A percentile compares a stretch with the other conserved stretches of the same genome.
Evolutionary conservation across 2,888 invertebrate genomes (phyloP).

Genomic region (Mamestra brassicae): DNA sequence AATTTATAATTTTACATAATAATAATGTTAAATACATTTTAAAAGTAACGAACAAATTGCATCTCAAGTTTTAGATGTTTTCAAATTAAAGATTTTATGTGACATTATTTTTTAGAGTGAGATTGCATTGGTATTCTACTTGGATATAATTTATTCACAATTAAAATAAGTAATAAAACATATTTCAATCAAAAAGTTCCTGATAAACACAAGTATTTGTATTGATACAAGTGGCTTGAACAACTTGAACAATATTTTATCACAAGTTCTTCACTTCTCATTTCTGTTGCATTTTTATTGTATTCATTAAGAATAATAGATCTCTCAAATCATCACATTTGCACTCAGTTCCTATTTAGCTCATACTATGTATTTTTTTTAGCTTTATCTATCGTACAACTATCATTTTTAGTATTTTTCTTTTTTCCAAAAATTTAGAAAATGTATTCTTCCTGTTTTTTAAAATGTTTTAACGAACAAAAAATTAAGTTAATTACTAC

Average conservation of each 20-base stretch:
- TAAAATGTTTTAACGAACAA: conserved; percentile 69
- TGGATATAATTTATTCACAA: conserved; percentile 59
- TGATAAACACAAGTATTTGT: conserved; percentile 65
- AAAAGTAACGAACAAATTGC: conserved; percentile 22
- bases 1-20: conserved; percentile 9
- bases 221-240: conserved; percentile 60
- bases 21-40: background rate
- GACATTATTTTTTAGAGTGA: conserved; percentile 45
- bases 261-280: conserved; percentile 65
- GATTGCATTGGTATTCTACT: conserved; percentile 53
- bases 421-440: conserved; percentile 71
- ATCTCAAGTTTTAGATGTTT: conserved; percentile 16
- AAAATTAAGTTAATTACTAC: conserved; percentile 72
- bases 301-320: conserved; percentile 84
- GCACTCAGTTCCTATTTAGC: conserved; percentile 91
- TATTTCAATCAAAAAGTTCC: conserved; percentile 70
- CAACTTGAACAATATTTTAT: conserved; percentile 46
- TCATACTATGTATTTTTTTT: conserved; percentile 83
- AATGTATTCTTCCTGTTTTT: conserved; percentile 81
- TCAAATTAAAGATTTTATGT: background rate
- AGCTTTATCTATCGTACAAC: conserved; percentile 81
- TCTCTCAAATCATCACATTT: conserved; percentile 86
- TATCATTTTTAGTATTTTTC: conserved; percentile 63
- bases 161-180: conserved; percentile 57
- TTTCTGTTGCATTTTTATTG: conserved; percentile 85